phyloP scores from a whole-genome alignment of 2,797 vertebrate species.

The Hipposideros larvatus region DNA sequence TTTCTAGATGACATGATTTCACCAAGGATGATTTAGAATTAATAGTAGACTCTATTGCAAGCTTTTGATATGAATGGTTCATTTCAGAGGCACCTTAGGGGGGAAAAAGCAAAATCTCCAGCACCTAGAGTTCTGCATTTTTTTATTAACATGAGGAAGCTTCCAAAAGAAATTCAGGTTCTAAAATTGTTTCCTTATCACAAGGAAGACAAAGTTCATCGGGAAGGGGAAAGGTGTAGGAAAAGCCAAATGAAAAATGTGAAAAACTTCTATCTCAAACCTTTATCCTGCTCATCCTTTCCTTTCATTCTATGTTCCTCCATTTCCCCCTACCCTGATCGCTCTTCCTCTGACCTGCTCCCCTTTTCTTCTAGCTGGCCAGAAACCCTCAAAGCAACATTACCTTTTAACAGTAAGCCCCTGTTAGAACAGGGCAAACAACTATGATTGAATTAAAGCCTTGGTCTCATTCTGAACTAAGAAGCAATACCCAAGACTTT shows the following conservation, averaged over 20 bases:
- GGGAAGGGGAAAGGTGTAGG: background rate
- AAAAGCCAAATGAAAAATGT: slow-evolving; percentile 25
- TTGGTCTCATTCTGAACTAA: background rate
- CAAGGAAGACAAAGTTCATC: background rate
- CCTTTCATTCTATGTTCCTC: background rate
- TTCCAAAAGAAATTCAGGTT: background rate
- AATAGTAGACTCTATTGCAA: background rate
- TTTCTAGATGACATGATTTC: background rate
- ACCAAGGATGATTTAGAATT: background rate
- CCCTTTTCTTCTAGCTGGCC: background rate
- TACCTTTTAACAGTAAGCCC: background rate
- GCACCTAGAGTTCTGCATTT: background rate
- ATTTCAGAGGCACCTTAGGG: background rate
- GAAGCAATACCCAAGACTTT: background rate
- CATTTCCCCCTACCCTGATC: background rate
- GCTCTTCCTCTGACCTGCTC: background rate
- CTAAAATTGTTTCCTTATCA: slow-evolving; percentile 3
- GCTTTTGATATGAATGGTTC: slow-evolving; percentile 18
- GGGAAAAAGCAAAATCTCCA: background rate
- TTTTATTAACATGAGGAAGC: background rate
- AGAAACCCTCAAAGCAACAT: background rate
- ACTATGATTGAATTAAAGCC: background rate
- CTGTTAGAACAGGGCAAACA: background rate
- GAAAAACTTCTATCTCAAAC: background rate
- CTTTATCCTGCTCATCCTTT: background rate